These are phyloP conservation scores for Pluvianellus socialis DNA, from an alignment of 2,113 vertebrate species.

Conservation along the genomic window DNA sequence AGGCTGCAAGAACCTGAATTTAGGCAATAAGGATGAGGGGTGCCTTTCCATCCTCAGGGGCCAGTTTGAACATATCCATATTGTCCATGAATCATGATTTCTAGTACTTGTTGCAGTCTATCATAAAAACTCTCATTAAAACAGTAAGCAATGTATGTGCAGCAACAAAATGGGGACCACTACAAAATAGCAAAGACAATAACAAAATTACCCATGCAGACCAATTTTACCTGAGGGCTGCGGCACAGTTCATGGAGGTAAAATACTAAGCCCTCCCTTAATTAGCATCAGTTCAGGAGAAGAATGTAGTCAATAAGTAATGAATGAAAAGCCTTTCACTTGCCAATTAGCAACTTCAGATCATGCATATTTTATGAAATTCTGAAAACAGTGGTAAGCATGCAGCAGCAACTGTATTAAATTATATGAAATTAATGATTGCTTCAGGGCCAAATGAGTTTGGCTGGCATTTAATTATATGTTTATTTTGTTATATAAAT, in stretches of 20 bases:
- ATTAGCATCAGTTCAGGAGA: background rate
- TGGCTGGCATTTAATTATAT: constrained; percentile 38
- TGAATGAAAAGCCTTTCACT: background rate
- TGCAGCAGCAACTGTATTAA: background rate
- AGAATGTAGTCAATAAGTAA: background rate
- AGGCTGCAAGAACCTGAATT: background rate
- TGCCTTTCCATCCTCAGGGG: background rate
- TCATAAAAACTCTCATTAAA: background rate
- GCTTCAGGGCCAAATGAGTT: constrained; percentile 25
- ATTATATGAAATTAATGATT: constrained; percentile 24
- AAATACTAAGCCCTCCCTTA: background rate
- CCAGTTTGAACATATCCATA: background rate
- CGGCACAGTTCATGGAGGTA: background rate
- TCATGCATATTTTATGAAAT: constrained; percentile 39
- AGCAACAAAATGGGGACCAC: background rate
- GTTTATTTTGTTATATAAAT: constrained; percentile 34
- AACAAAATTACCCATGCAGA: background rate
- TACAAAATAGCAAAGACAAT: background rate
- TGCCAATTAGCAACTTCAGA: constrained; percentile 3
- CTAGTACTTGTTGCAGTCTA: background rate
- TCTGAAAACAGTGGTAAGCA: constrained; percentile 10
- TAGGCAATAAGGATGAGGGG: background rate
- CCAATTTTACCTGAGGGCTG: background rate
- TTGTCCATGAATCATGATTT: background rate
- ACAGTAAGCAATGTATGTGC: background rate